Conservation (phyloP, 1,140 invertebrate genomes). For the Lasaia peninsularis region DNA sequence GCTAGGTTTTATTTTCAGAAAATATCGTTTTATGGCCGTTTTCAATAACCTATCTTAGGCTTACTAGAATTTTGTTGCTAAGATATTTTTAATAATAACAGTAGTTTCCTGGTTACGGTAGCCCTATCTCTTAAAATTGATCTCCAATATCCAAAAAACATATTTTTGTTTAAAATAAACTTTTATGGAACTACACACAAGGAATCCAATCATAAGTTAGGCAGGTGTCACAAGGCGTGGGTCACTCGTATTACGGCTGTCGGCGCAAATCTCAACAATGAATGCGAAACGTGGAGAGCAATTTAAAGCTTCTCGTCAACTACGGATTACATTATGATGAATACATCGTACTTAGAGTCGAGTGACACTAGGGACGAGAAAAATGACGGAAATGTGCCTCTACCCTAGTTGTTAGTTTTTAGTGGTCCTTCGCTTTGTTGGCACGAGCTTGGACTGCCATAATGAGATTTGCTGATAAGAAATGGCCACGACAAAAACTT, state of each 20-base stretch:
- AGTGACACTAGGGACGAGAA: conserved; percentile 2
- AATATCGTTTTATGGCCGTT: too few relatives aligned
- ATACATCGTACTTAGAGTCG: conserved; percentile 31
- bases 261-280: conserved; percentile 43
- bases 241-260: conserved; percentile 4
- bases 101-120: too few relatives aligned
- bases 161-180: background rate
- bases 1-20: too few relatives aligned
- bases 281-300: conserved; percentile 33
- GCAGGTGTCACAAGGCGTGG: background rate
- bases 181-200: background rate
- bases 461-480: too few relatives aligned
- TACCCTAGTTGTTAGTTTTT: conserved; percentile 12
- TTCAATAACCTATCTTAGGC: too few relatives aligned
- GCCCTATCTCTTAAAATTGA: too few relatives aligned
- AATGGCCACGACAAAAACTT: too few relatives aligned
- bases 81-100: too few relatives aligned
- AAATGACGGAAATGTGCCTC: conserved; percentile 8
- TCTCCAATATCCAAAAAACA: too few relatives aligned
- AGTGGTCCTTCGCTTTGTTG: conserved; percentile 7
- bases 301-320: conserved; percentile 45
- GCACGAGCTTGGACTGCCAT: too few relatives aligned
- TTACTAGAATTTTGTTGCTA: too few relatives aligned
- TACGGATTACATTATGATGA: conserved; percentile 41
- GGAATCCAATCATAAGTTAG: background rate